Percentiles rank a stretch among this genome's conserved stretches.
Conservation (phyloP, 2,113 vertebrate genomes). For the Gadus macrocephalus region DNA sequence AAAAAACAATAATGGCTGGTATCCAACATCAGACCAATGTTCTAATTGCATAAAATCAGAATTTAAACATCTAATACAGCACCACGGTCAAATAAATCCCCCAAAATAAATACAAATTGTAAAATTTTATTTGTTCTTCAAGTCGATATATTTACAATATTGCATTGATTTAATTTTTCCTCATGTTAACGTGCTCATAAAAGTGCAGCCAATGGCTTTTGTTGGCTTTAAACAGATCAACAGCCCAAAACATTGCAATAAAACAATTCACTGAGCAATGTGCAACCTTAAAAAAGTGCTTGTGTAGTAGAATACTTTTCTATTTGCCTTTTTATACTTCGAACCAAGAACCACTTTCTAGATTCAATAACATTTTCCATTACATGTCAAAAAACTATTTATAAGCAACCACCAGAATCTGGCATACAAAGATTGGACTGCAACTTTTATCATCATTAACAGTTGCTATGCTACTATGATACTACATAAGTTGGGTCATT, state of each 20-base stretch:
- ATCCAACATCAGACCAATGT: neutral
- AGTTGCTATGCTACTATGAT: too few species aligned
- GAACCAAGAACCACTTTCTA: neutral
- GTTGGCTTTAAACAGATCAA: slow-evolving; percentile 3
- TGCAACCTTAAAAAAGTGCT: slow-evolving; percentile 1
- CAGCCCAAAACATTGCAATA: neutral
- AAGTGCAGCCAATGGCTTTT: neutral
- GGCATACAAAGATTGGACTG: too few species aligned
- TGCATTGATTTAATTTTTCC: neutral
- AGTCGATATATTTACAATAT: neutral
- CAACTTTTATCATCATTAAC: too few species aligned
- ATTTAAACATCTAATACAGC: neutral
- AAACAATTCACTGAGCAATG: neutral
- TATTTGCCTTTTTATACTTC: neutral
- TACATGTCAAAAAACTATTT: neutral
- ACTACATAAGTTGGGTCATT: too few species aligned
- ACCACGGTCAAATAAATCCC: slow-evolving; percentile 3
- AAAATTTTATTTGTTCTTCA: neutral
- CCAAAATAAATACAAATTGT: neutral
- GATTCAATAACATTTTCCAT: neutral
- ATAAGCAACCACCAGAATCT: neutral
- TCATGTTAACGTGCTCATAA: slow-evolving; percentile 2
- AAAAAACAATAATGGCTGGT: neutral
- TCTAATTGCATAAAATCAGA: too few species aligned
- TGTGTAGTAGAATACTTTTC: neutral